phyloP scores from a whole-genome alignment of 2,797 vertebrate genomes.

The Crenichthys baileyi region DNA sequence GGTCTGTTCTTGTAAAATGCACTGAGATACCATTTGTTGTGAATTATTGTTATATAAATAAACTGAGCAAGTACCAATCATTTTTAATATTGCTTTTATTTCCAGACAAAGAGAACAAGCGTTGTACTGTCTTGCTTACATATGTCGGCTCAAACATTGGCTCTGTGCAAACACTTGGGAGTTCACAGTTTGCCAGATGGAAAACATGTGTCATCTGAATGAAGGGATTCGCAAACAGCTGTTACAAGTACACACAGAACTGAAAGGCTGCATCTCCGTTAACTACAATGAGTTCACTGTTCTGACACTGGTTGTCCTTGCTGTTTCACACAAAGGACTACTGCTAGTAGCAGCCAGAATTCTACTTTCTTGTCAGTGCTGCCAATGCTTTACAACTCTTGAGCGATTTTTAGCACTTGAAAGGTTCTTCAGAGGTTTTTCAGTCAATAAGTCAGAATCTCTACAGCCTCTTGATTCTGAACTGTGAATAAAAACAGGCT shows the following conservation, averaged over 20 bases:
- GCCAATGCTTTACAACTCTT: too few relatives aligned
- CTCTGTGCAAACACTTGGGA: constrained; percentile 28
- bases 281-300: constrained; percentile 68
- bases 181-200: constrained; percentile 51
- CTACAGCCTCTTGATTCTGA: neutral
- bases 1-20: neutral
- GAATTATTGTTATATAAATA: neutral
- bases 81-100: neutral
- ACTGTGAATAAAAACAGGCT: neutral
- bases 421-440: neutral
- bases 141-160: constrained; percentile 28
- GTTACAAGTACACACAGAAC: constrained; percentile 20
- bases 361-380: neutral
- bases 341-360: neutral
- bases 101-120: constrained; percentile 12
- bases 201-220: constrained; percentile 59
- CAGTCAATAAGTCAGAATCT: neutral
- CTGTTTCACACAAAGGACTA: constrained; percentile 19
- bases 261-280: constrained; percentile 19
- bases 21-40: neutral
- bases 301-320: constrained; percentile 23
- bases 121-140: constrained; percentile 13
- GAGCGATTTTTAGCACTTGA: neutral
- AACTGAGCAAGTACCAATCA: neutral
- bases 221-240: constrained; percentile 50